These are phyloP conservation scores for Odontothrips loti DNA, from an alignment of 2,888 invertebrate genomes.

Conservation along the genomic window DNA sequence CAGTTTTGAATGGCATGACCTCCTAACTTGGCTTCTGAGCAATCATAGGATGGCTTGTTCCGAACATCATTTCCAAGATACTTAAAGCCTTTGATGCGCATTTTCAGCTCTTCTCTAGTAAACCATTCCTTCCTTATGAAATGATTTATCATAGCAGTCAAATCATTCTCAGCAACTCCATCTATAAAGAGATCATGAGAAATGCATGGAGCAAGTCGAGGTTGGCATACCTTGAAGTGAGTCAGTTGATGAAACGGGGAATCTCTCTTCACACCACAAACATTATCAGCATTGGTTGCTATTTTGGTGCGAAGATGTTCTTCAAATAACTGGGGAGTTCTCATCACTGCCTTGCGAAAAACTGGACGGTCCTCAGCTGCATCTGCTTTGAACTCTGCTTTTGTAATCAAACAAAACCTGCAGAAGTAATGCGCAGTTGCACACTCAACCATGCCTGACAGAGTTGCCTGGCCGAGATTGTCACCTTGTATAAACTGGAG, in stretches of 20 bases:
- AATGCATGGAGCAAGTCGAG: background rate
- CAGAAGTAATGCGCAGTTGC: background rate
- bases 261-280: background rate
- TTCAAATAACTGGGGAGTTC: background rate
- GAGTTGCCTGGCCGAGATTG: background rate
- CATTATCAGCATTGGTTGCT: background rate
- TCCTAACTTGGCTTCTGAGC: background rate
- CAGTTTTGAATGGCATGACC: background rate
- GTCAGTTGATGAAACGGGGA: background rate
- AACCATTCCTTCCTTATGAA: too few species aligned
- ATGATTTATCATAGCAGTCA: background rate
- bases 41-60: background rate
- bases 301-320: background rate
- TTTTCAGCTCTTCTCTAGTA: background rate
- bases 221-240: background rate
- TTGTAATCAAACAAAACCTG: background rate
- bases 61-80: background rate
- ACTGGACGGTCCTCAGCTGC: background rate
- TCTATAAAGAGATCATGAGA: background rate
- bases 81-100: background rate
- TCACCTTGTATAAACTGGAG: background rate
- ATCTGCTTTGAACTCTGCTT: background rate
- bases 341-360: background rate
- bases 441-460: background rate
- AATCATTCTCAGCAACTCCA: background rate